Evolutionary conservation across 2,113 vertebrate species (phyloP).

Genomic region (Corydoras maculifer): DNA sequence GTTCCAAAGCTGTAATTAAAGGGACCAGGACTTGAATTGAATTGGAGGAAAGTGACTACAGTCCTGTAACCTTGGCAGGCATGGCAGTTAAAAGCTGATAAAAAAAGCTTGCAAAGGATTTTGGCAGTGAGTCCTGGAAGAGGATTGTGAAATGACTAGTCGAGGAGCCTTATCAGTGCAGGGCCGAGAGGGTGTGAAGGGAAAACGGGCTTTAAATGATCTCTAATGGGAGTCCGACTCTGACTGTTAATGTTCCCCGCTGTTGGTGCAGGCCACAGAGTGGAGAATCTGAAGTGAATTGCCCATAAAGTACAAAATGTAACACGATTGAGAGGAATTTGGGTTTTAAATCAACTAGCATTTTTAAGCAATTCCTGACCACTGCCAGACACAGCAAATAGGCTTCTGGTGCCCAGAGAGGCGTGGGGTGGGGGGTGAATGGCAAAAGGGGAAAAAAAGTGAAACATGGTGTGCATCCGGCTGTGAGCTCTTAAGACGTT

Average conservation of each 20-base stretch:
- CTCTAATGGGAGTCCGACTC: conserved; percentile 52
- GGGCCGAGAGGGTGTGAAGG: conserved; percentile 31
- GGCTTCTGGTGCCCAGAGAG: conserved; percentile 14
- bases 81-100: conserved; percentile 41
- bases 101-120: conserved; percentile 39
- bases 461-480: neutral
- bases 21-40: conserved; percentile 1
- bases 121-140: conserved; percentile 23
- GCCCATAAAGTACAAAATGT: conserved; percentile 58
- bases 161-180: conserved; percentile 28
- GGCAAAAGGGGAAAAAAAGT: neutral
- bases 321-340: conserved; percentile 51
- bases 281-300: conserved; percentile 60
- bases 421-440: neutral
- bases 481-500: too few species aligned
- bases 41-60: conserved; percentile 28
- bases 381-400: conserved; percentile 40
- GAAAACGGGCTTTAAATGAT: conserved; percentile 50
- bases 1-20: conserved; percentile 23
- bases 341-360: conserved; percentile 51
- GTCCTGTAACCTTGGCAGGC: conserved; percentile 37
- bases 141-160: conserved; percentile 39
- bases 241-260: conserved; percentile 38
- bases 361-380: conserved; percentile 33
- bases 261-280: conserved; percentile 43